phyloP scores from a whole-genome alignment of 1,140 invertebrate species.

The Goniozus legneri region DNA sequence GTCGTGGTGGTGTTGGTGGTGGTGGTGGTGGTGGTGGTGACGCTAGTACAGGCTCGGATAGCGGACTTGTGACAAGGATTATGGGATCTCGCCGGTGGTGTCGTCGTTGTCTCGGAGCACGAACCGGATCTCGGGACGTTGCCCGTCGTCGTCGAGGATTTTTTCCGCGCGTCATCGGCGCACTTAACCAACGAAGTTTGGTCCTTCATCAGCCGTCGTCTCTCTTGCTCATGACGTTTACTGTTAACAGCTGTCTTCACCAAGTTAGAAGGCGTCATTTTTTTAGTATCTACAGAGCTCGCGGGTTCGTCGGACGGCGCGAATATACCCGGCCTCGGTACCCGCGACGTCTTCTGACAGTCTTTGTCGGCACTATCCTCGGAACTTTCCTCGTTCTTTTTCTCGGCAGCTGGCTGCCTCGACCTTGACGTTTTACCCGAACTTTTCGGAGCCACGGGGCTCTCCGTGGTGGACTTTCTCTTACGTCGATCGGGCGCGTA shows the following conservation, averaged over 20 bases:
- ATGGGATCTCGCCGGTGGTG: conserved; percentile 12
- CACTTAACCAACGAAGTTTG: conserved; percentile 40
- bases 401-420: conserved; percentile 2
- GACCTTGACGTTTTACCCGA: conserved; percentile 3
- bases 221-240: conserved; percentile 59
- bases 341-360: conserved; percentile 7
- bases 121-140: conserved; percentile 19
- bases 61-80: conserved; percentile 45
- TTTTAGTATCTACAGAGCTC: conserved; percentile 30
- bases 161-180: conserved; percentile 21
- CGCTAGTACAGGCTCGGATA: conserved; percentile 54
- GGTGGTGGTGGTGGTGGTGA: conserved; percentile 46
- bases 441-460: conserved; percentile 6
- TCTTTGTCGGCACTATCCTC: too few relatives aligned
- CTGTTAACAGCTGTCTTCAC: conserved; percentile 65
- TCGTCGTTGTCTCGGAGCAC: conserved; percentile 6
- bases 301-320: conserved; percentile 34
- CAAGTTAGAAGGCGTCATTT: conserved; percentile 62
- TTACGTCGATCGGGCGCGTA: conserved; percentile 55
- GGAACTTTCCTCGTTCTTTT: conserved; percentile 13
- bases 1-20: conserved; percentile 56
- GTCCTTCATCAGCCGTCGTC: conserved; percentile 41
- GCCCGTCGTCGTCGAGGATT: too few relatives aligned
- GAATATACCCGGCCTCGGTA: conserved; percentile 40
- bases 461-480: conserved; percentile 27